Percentiles rank a stretch among this genome's conserved stretches.
These are phyloP conservation scores for Epinotia brunnichana DNA, from an alignment of 2,888 invertebrate genomes.

Conservation along the genomic window DNA sequence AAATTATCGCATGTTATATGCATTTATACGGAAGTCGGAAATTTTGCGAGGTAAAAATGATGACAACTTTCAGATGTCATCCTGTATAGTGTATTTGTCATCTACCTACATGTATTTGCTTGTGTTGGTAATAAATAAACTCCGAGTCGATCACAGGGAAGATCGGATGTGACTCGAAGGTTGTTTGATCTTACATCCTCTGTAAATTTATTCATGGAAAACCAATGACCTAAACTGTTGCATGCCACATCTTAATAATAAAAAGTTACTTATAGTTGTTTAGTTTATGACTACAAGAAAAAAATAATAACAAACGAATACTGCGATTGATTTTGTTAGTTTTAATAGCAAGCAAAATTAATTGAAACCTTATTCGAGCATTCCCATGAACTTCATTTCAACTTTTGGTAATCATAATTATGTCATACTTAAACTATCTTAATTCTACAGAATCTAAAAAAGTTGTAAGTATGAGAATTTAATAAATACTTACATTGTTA, in stretches of 20 bases:
- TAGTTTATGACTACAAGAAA: background rate
- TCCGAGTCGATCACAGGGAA: background rate
- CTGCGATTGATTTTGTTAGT: background rate
- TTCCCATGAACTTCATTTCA: too few relatives aligned
- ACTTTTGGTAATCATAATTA: too few relatives aligned
- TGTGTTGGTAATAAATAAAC: background rate
- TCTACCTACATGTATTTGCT: background rate
- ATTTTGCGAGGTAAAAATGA: too few relatives aligned
- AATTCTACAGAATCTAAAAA: too few relatives aligned
- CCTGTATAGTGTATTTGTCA: too few relatives aligned
- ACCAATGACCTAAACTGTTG: constrained; percentile 1
- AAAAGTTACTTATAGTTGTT: background rate
- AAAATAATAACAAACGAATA: background rate
- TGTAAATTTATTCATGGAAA: constrained; percentile 20
- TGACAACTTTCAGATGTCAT: too few relatives aligned
- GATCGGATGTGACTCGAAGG: background rate
- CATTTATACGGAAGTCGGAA: too few relatives aligned
- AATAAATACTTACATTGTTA: too few relatives aligned
- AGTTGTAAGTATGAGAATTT: too few relatives aligned
- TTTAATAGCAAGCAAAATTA: background rate
- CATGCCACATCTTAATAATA: background rate
- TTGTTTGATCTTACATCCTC: constrained; percentile 7
- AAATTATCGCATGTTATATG: too few relatives aligned
- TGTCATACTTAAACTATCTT: too few relatives aligned
- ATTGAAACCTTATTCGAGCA: too few relatives aligned